phyloP scores from a whole-genome alignment of 2,797 vertebrate genomes.

The Nannoperca obscura region DNA sequence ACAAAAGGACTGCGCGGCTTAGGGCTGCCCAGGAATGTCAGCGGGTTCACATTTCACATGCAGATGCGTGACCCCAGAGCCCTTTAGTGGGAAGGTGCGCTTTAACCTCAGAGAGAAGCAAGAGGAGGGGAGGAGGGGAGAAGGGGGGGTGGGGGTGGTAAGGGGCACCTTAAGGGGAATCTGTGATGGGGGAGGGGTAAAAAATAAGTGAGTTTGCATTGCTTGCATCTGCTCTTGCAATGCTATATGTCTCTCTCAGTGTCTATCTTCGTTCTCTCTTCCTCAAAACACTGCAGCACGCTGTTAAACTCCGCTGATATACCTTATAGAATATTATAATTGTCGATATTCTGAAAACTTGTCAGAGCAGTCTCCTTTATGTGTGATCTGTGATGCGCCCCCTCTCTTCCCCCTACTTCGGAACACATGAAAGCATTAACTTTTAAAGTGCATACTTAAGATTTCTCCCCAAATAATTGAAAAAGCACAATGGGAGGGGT shows the following conservation, averaged over 20 bases:
- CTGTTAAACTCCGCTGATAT: conserved; percentile 70
- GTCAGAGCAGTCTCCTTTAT: conserved; percentile 66
- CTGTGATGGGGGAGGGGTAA: conserved; percentile 63
- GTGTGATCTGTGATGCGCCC: conserved; percentile 68
- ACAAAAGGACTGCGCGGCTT: conserved; percentile 91
- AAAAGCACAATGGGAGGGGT: conserved; percentile 81
- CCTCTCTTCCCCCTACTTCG: conserved; percentile 62
- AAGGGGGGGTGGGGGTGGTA: conserved; percentile 8
- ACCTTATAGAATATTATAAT: conserved; percentile 76
- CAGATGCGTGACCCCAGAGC: conserved; percentile 95
- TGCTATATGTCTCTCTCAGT: conserved; percentile 33
- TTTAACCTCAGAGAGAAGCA: conserved; percentile 84
- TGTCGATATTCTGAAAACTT: conserved; percentile 75
- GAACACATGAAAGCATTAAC: conserved; percentile 81
- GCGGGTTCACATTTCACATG: conserved; percentile 97
- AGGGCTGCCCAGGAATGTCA: conserved; percentile 94
- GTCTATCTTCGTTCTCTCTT: conserved; percentile 36
- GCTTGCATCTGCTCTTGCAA: conserved; percentile 64
- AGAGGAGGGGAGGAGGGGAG: conserved; percentile 64
- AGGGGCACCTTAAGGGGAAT: conserved; percentile 80
- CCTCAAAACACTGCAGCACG: conserved; percentile 51
- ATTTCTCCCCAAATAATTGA: conserved; percentile 83
- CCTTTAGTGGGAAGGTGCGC: conserved; percentile 87
- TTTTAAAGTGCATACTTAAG: conserved; percentile 83
- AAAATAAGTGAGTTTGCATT: conserved; percentile 65